Percentiles rank a stretch among this genome's conserved stretches.
phyloP scores from a whole-genome alignment of 2,113 vertebrate species.

The Craseonycteris thonglongyai region DNA sequence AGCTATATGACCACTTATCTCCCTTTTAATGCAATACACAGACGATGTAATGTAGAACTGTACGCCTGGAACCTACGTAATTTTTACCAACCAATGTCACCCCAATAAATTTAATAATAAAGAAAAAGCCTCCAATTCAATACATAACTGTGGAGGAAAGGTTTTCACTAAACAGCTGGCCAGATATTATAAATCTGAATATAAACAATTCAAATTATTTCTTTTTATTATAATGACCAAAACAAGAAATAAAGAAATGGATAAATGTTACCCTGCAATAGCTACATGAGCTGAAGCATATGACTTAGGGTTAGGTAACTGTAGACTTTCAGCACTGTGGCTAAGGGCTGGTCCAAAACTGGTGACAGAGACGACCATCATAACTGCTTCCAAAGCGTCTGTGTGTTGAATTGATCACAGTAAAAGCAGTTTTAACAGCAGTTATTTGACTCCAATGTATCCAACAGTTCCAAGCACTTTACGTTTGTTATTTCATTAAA shows the following conservation, averaged over 20 bases:
- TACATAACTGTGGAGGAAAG: neutral
- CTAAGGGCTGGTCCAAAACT: neutral
- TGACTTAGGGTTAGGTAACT: neutral
- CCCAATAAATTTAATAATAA: too few species aligned
- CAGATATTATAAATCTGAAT: neutral
- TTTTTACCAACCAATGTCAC: too few species aligned
- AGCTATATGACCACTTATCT: neutral
- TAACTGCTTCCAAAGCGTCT: neutral
- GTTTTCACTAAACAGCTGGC: neutral
- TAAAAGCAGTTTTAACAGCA: neutral
- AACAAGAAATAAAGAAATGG: neutral
- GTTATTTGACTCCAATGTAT: neutral
- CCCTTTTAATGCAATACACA: neutral
- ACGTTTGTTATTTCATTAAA: neutral
- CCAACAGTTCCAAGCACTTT: neutral
- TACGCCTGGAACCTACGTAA: too few species aligned
- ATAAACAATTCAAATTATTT: neutral
- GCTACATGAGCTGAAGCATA: neutral
- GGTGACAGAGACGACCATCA: neutral
- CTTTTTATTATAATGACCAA: neutral
- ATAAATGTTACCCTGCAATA: neutral
- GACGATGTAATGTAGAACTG: too few species aligned
- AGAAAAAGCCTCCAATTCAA: neutral
- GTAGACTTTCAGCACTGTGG: neutral
- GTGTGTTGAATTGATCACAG: neutral